A percentile compares a stretch with the other conserved stretches of the same genome.
phyloP scores from a whole-genome alignment of 1,140 invertebrate species.

The Plutomurus gul region DNA sequence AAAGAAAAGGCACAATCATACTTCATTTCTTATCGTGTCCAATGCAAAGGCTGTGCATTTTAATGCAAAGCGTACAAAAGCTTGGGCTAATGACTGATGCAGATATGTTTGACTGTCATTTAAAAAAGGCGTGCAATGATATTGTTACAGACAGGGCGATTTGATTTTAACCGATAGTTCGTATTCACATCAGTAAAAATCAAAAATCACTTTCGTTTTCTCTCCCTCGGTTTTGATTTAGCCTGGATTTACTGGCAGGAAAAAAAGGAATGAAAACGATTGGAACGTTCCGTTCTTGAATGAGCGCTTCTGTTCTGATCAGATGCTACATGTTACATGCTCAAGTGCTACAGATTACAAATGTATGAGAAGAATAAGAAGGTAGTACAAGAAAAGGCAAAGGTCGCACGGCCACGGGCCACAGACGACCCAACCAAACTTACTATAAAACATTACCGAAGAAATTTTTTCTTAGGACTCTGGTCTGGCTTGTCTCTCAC shows the following conservation, averaged over 20 bases:
- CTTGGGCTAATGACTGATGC: no score
- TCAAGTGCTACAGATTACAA: neutral
- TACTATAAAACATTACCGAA: neutral
- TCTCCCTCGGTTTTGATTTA: neutral
- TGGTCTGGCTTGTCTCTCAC: neutral
- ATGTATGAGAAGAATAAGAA: conserved; percentile 21
- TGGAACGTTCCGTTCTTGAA: neutral
- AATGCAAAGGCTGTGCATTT: no score
- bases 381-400: conserved; percentile 16
- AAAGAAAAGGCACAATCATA: no score
- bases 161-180: neutral
- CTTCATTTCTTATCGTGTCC: no score
- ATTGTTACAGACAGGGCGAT: neutral
- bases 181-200: neutral
- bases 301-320: neutral
- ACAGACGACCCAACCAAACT: conserved; percentile 13
- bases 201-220: neutral
- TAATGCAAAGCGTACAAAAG: no score
- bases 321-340: neutral
- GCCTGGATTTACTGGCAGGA: no score
- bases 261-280: neutral
- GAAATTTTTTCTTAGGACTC: neutral
- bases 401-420: conserved; percentile 22
- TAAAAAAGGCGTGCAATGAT: no score
- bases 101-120: no score